These are phyloP conservation scores for Potorous gilbertii DNA, from an alignment of 2,797 vertebrate species.

Conservation along the genomic window DNA sequence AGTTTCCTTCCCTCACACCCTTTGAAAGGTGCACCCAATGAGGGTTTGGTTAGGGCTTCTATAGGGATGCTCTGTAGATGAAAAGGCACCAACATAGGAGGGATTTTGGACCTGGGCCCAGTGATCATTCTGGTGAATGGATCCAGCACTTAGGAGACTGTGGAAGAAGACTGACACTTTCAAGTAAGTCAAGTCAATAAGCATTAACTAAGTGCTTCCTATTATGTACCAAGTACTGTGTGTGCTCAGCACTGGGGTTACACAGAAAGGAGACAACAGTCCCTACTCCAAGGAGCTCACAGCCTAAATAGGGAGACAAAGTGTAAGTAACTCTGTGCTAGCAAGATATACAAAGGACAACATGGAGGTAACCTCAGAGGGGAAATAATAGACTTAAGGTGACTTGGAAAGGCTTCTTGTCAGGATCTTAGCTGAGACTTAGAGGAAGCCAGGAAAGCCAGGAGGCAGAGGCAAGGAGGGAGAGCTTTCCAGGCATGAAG, in stretches of 20 bases:
- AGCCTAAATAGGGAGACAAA: background rate
- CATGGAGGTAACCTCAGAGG: background rate
- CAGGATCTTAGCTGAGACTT: background rate
- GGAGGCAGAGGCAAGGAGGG: background rate
- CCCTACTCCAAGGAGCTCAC: background rate
- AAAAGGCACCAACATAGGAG: background rate
- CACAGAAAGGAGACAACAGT: background rate
- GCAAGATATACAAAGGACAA: background rate
- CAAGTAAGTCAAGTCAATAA: background rate
- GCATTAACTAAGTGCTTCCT: background rate
- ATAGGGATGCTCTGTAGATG: background rate
- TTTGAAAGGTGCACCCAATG: background rate
- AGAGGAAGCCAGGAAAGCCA: background rate
- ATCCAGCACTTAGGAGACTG: background rate
- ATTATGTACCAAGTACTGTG: no score
- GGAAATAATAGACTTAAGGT: background rate
- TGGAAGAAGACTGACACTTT: background rate
- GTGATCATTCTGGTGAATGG: no score
- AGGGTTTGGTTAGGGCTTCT: background rate
- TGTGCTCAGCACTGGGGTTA: background rate
- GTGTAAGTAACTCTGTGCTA: background rate
- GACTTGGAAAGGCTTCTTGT: background rate
- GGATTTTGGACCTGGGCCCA: background rate
- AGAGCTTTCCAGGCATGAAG: background rate
- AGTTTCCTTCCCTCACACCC: background rate